Conservation (phyloP, 2,888 invertebrate species). For the Eupithecia abbreviata region DNA sequence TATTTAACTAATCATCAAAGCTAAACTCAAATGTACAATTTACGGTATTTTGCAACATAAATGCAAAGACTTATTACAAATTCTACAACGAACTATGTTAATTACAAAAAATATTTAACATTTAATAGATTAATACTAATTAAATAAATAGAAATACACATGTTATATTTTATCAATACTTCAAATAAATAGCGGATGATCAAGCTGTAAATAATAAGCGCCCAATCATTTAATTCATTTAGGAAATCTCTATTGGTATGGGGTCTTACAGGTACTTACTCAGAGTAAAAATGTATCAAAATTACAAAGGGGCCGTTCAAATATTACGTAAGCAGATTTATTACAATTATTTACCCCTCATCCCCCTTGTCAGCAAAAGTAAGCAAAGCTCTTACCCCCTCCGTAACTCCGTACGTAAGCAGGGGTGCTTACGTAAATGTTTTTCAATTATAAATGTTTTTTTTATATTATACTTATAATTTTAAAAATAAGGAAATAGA, state of each 20-base stretch:
- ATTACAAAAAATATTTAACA: not conserved
- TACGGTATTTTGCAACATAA: constrained; percentile 16
- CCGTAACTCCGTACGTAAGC: too few species aligned
- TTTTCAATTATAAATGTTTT: too few species aligned
- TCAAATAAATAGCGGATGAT: not conserved
- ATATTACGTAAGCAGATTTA: too few species aligned
- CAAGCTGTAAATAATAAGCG: not conserved
- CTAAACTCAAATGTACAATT: constrained; percentile 30
- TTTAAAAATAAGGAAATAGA: too few species aligned
- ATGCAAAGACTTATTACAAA: constrained; percentile 8
- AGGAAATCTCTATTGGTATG: not conserved
- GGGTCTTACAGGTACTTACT: not conserved
- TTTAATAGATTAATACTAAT: not conserved
- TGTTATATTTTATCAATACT: not conserved
- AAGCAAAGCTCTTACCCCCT: too few species aligned
- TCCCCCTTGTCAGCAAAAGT: too few species aligned
- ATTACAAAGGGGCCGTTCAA: constrained; percentile 22
- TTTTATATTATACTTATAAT: too few species aligned
- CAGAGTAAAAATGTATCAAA: constrained; percentile 22
- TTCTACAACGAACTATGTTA: not conserved
- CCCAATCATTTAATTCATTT: not conserved
- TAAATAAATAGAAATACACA: not conserved
- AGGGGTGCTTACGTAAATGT: too few species aligned
- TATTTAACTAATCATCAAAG: constrained; percentile 14
- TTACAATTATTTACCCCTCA: too few species aligned